phyloP scores from a whole-genome alignment of 2,888 invertebrate species.

The Drosophila paranaensis region DNA sequence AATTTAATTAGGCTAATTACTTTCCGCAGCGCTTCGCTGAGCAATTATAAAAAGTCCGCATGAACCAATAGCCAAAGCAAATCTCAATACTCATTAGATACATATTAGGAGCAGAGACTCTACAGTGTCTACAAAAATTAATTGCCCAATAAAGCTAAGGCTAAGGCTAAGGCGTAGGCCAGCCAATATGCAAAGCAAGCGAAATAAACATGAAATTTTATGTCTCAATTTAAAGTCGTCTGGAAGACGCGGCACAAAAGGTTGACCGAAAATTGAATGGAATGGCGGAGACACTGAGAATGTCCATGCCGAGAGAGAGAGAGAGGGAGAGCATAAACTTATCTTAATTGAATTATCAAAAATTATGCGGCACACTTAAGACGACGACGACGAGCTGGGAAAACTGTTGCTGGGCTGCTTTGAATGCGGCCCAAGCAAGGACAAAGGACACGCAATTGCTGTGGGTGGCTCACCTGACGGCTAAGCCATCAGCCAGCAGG shows the following conservation, averaged over 20 bases:
- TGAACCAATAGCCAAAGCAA: background rate
- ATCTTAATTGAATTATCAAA: slow-evolving; percentile 78
- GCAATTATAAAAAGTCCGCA: slow-evolving; percentile 12
- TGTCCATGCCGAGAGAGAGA: slow-evolving; percentile 20
- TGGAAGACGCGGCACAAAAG: background rate
- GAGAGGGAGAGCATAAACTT: slow-evolving; percentile 59
- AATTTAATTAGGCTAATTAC: slow-evolving; percentile 68
- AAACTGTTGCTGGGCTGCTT: slow-evolving; percentile 48
- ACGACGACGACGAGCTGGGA: slow-evolving; percentile 31
- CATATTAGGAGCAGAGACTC: background rate
- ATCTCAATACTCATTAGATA: slow-evolving; percentile 8
- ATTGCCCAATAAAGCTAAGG: slow-evolving; percentile 30
- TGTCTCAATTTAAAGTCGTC: slow-evolving; percentile 51
- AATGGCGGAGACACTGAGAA: slow-evolving; percentile 38
- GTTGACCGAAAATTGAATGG: slow-evolving; percentile 58
- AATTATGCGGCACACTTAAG: slow-evolving; percentile 74
- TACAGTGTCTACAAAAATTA: background rate
- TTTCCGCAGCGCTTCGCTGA: slow-evolving; percentile 37
- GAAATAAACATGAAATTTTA: slow-evolving; percentile 66
- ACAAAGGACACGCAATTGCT: slow-evolving; percentile 57
- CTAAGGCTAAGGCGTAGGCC: slow-evolving; percentile 1
- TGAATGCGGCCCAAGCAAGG: slow-evolving; percentile 29
- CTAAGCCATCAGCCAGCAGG: slow-evolving; percentile 44
- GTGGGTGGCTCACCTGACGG: slow-evolving; percentile 42
- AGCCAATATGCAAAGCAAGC: slow-evolving; percentile 65